Evolutionary conservation across 2,888 invertebrate species (phyloP).

Genomic region (Pseudococcus jackbeardsleyi): DNA sequence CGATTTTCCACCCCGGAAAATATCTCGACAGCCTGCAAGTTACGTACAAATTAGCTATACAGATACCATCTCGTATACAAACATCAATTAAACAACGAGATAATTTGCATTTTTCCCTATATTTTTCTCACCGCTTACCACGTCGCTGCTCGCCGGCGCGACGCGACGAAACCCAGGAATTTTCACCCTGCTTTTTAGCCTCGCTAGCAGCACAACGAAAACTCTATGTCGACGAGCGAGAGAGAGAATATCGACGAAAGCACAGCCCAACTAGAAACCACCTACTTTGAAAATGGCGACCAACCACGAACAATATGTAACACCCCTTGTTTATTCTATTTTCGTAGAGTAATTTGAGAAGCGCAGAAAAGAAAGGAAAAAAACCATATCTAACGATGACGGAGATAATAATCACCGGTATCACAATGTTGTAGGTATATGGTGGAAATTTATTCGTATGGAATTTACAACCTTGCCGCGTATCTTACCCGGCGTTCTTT

Average conservation of each 20-base stretch:
- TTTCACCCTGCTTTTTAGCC: not conserved
- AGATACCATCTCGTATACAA: not conserved
- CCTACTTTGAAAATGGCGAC: constrained; percentile 62
- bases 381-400: not conserved
- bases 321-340: constrained; percentile 61
- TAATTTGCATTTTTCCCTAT: not conserved
- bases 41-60: too few relatives aligned
- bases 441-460: not conserved
- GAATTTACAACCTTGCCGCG: not conserved
- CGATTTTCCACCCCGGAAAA: too few relatives aligned
- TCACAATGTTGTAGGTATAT: not conserved
- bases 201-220: not conserved
- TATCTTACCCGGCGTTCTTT: not conserved
- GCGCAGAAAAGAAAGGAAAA: constrained; percentile 5
- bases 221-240: not conserved
- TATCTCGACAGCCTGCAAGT: too few relatives aligned
- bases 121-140: not conserved
- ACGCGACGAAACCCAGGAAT: not conserved
- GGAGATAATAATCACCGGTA: constrained; percentile 15
- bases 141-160: not conserved
- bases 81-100: not conserved
- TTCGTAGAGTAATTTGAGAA: constrained; percentile 16
- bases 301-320: constrained; percentile 51
- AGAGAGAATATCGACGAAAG: constrained; percentile 32
- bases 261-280: constrained; percentile 56